phyloP scores from a whole-genome alignment of 2,113 vertebrate genomes.

The Haemorhous mexicanus region DNA sequence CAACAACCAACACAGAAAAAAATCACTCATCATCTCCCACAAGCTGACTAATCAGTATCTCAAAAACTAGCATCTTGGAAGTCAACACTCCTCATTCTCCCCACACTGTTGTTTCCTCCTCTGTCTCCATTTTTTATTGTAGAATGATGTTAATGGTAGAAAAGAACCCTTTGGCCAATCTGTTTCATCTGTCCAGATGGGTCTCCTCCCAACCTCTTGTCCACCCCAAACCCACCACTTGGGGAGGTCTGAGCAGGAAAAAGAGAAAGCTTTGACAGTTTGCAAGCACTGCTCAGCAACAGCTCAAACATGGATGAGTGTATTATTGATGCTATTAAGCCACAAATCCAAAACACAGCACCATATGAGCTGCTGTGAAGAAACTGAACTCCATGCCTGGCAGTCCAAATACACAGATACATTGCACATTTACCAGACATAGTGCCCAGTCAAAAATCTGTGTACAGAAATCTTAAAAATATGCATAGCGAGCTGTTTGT shows the following conservation, averaged over 20 bases:
- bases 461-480: neutral
- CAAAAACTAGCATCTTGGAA: neutral
- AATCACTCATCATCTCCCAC: neutral
- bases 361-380: neutral
- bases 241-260: neutral
- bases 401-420: neutral
- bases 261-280: neutral
- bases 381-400: neutral
- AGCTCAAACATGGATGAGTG: neutral
- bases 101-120: neutral
- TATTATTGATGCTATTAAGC: neutral
- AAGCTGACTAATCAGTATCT: neutral
- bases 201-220: neutral
- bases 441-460: neutral
- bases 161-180: neutral
- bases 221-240: no score
- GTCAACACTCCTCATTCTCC: neutral
- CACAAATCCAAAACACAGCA: neutral
- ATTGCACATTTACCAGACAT: neutral
- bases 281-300: neutral
- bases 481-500: neutral
- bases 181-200: neutral
- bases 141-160: neutral
- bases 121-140: neutral
- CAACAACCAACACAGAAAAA: neutral